Base-by-base conservation (phyloP, 2,888 invertebrate genomes). In the Acrocyrtus sp. region DNA sequence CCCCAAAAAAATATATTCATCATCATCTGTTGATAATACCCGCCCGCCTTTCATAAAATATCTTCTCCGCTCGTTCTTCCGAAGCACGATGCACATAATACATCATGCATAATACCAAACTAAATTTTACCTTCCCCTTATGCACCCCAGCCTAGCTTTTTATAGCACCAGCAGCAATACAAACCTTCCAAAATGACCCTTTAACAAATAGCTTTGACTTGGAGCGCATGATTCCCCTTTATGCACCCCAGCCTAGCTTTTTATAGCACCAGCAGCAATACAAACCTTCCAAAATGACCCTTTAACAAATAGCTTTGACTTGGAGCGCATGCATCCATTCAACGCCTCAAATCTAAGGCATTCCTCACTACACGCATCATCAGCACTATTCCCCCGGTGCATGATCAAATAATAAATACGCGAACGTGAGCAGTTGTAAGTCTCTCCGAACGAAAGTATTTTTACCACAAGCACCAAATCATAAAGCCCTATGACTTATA, bases 271-370 rank as follows among this genome's bases (percentile, higher is more conserved):
- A n/a, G n/a, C n/a, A n/a, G n/a, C n/a, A n/a, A n/a, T n/a, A n/a
- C 29, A 10, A 12, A 45, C 56, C 39, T 48, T 41, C 67, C 57
- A 58, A 57, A 67, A 67, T 67, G 67, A 67, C 67, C 67, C 67
- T 67, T 67, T 67, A 58, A 67, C 67, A 67, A 67, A 67, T 67
- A 67, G 48, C 51, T 67, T 67, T 67, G 67, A 67, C 67, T 67
- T 21, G 67, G 27, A 58, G 43, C 67, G 67, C 67, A 67, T 67
- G 67, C 67, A 67, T 50, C 39, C 58, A 67, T 58, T 67, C 67
- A 67, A 8, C 58, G 67, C 67, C 51, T 57, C 43, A 41, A 58
- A 67, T 67, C 67, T 50, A 24, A 8, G 56, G n/a, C n/a, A n/a
- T n/a, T n/a, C n/a, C n/a, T n/a, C n/a, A n/a, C n/a, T n/a, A n/a